Percentiles rank a stretch among this genome's conserved stretches.
Conservation (phyloP, 2,888 invertebrate species). For the Zhengitettix transpicula region DNA sequence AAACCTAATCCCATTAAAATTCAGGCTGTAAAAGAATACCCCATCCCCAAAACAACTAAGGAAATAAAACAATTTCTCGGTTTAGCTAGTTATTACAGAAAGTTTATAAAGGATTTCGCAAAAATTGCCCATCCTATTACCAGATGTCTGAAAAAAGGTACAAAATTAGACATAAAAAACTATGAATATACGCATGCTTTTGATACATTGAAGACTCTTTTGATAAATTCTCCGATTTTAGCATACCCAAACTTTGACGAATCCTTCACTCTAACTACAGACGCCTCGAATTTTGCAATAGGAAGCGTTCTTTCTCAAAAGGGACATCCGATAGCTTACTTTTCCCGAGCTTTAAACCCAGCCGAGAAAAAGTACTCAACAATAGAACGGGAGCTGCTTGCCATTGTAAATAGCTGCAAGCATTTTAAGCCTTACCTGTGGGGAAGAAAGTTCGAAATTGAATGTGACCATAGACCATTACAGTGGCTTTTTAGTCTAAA, state of each 20-base stretch:
- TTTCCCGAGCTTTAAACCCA: not conserved
- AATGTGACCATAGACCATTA: not conserved
- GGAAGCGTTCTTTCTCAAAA: not conserved
- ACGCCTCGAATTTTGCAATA: not conserved
- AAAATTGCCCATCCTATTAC: too few species aligned
- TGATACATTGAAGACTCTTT: not conserved
- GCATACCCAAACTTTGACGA: not conserved
- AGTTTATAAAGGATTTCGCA: not conserved
- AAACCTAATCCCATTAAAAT: too few species aligned
- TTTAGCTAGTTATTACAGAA: too few species aligned
- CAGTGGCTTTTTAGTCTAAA: not conserved
- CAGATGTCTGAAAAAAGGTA: too few species aligned
- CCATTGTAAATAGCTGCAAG: not conserved
- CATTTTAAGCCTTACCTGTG: not conserved
- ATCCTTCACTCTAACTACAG: not conserved
- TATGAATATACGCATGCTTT: not conserved
- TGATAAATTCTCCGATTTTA: not conserved
- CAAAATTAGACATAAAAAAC: too few species aligned
- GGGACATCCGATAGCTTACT: not conserved
- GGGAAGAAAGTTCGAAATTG: not conserved
- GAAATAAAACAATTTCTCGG: too few species aligned
- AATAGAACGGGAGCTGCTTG: not conserved
- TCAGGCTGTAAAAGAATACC: too few species aligned
- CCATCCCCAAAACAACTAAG: too few species aligned
- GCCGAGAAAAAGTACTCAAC: not conserved